Percentiles rank a stretch among this genome's conserved stretches.
phyloP scores from a whole-genome alignment of 1,140 invertebrate species.

The Drosophila pectinifera region DNA sequence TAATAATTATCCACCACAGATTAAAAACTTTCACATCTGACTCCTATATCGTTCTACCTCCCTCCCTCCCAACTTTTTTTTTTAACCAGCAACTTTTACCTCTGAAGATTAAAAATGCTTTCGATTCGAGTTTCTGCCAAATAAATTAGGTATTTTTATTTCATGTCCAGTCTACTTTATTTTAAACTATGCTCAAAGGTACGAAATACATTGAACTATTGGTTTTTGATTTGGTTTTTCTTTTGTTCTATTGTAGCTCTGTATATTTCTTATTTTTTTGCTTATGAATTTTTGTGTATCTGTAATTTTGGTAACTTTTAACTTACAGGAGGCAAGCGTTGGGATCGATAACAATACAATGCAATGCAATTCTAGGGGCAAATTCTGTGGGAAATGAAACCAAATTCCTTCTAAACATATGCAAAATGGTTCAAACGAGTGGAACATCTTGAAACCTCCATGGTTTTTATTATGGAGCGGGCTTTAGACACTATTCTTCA shows the following conservation, averaged over 20 bases:
- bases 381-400: slow-evolving; percentile 29
- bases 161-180: slow-evolving; percentile 36
- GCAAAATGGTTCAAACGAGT: neutral
- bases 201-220: slow-evolving; percentile 66
- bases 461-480: neutral
- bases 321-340: slow-evolving; percentile 50
- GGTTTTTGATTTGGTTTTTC: slow-evolving; percentile 27
- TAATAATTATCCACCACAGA: no score
- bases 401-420: slow-evolving; percentile 28
- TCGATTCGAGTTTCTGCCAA: slow-evolving; percentile 2
- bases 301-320: slow-evolving; percentile 24
- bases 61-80: no score
- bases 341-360: slow-evolving; percentile 57
- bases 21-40: no score
- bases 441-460: slow-evolving; percentile 18
- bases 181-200: slow-evolving; percentile 61
- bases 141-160: slow-evolving; percentile 23
- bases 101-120: slow-evolving; percentile 1
- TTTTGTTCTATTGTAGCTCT: slow-evolving; percentile 25
- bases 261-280: slow-evolving; percentile 10
- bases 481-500: neutral
- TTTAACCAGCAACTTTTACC: no score
- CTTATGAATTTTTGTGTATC: slow-evolving; percentile 20
- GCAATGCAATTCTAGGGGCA: slow-evolving; percentile 9
- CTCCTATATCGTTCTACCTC: no score